A percentile compares a stretch with the other conserved stretches of the same genome.
phyloP scores from a whole-genome alignment of 2,113 vertebrate genomes.

The Uropsilus gracilis region DNA sequence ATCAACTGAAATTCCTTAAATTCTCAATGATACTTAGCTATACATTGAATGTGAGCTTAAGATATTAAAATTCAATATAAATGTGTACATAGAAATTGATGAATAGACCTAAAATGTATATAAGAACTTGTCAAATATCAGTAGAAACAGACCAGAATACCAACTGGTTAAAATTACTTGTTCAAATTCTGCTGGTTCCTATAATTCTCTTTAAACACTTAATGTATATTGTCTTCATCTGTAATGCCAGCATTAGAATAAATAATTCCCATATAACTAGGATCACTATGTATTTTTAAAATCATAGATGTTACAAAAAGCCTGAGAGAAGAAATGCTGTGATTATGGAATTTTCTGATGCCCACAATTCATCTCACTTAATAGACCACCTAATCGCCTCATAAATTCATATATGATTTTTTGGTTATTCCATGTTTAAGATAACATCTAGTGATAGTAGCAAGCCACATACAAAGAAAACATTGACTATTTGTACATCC shows the following conservation, averaged over 20 bases:
- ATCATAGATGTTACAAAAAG: neutral
- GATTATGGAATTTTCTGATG: neutral
- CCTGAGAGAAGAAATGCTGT: neutral
- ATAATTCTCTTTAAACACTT: neutral
- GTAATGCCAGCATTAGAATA: neutral
- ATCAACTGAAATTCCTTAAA: accelerated
- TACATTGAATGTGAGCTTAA: conserved; percentile 11
- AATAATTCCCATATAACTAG: neutral
- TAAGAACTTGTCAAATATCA: neutral
- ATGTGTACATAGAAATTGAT: neutral
- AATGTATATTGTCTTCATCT: neutral
- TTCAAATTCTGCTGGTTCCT: neutral
- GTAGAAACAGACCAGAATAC: neutral
- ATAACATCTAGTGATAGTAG: neutral
- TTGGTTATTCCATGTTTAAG: neutral
- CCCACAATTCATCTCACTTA: neutral
- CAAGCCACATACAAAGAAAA: neutral
- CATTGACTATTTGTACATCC: neutral
- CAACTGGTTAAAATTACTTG: neutral
- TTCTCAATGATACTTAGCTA: neutral
- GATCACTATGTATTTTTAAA: neutral
- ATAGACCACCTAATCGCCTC: neutral
- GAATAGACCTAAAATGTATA: neutral
- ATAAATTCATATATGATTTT: neutral
- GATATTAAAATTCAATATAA: neutral